phyloP scores from a whole-genome alignment of 2,797 vertebrate species.

The Muraenolepis orangiensis region DNA sequence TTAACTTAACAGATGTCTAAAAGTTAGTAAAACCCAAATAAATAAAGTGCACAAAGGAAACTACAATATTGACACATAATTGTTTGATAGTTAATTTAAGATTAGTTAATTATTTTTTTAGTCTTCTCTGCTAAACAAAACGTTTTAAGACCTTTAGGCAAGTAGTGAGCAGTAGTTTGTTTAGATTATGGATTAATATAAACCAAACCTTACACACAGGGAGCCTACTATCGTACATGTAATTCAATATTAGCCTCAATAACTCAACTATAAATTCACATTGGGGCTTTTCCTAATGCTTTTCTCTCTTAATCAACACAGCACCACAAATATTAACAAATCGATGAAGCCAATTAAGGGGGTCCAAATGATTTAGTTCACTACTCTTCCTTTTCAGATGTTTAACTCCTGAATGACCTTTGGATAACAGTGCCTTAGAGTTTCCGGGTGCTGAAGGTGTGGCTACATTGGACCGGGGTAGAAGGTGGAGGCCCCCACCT shows the following conservation, averaged over 20 bases:
- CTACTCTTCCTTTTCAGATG: constrained; percentile 18
- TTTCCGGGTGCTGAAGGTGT: constrained; percentile 11
- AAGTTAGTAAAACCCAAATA: constrained; percentile 34
- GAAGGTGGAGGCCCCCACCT: constrained; percentile 85
- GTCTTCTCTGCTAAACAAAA: not conserved
- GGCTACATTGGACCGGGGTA: constrained; percentile 87
- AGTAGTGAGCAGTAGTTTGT: not conserved
- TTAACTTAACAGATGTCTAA: constrained; percentile 24
- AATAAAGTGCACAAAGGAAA: constrained; percentile 1
- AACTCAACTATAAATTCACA: constrained; percentile 1
- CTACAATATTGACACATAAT: constrained; percentile 5
- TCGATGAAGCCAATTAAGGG: constrained; percentile 11
- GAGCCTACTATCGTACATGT: constrained; percentile 52
- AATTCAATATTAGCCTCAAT: constrained; percentile 56
- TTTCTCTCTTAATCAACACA: constrained; percentile 26
- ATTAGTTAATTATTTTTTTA: not conserved
- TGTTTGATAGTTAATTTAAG: not conserved
- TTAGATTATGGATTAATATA: not conserved
- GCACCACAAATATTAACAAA: constrained; percentile 37
- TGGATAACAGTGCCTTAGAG: constrained; percentile 54
- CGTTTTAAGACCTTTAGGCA: not conserved
- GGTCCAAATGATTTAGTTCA: constrained; percentile 6
- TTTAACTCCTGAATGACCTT: constrained; percentile 42
- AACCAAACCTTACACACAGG: constrained; percentile 23
- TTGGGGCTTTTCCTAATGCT: constrained; percentile 4